phyloP scores from a whole-genome alignment of 2,113 vertebrate genomes.

The Capricornis sumatraensis region DNA sequence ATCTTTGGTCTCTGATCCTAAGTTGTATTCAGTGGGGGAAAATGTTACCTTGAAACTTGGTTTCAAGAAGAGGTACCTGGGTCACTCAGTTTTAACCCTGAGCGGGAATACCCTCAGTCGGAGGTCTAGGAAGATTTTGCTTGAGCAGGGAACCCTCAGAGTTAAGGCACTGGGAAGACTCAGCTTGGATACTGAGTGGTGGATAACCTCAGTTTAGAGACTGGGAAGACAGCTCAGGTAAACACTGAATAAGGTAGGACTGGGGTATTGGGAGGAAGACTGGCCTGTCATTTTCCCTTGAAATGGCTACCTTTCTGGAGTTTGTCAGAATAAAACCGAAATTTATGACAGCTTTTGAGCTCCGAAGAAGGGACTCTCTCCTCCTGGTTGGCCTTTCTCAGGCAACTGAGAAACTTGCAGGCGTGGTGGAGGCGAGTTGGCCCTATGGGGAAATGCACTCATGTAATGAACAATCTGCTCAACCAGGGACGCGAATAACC shows the following conservation, averaged over 20 bases:
- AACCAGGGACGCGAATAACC: neutral
- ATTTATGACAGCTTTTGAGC: neutral
- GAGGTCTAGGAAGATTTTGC: neutral
- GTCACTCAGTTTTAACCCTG: neutral
- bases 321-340: neutral
- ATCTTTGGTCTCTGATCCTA: neutral
- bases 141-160: neutral
- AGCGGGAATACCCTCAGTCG: rapidly evolving
- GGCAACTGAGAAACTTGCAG: neutral
- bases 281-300: neutral
- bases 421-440: neutral
- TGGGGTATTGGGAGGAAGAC: neutral
- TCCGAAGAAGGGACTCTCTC: neutral
- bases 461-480: neutral
- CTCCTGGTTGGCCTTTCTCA: neutral
- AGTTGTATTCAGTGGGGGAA: neutral
- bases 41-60: neutral
- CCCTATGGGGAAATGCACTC: neutral
- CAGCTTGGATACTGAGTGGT: neutral
- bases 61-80: neutral
- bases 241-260: neutral
- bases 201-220: neutral
- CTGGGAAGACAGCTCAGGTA: neutral
- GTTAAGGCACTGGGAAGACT: neutral
- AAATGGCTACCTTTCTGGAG: neutral